Percentiles rank a stretch among this genome's conserved stretches.
These are phyloP conservation scores for Sericinus montela DNA, from an alignment of 2,888 invertebrate species.

Conservation along the genomic window DNA sequence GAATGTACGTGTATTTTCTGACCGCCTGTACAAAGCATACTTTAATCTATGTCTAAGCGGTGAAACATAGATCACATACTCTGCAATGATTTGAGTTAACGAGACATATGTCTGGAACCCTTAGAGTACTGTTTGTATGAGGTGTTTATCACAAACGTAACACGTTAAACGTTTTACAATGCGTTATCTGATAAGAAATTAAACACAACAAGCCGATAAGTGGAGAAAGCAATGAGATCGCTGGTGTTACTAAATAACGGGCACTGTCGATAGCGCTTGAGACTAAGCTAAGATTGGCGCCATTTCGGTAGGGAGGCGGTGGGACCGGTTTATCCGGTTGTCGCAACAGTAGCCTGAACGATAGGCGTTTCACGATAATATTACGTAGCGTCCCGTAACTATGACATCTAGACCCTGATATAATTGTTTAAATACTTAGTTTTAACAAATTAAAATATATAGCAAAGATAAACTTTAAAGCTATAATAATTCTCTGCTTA, in stretches of 20 bases:
- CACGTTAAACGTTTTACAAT: slow-evolving; percentile 26
- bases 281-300: slow-evolving; percentile 55
- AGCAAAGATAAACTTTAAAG: no score
- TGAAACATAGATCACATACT: no score
- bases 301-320: slow-evolving; percentile 54
- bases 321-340: slow-evolving; percentile 58
- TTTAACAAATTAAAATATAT: no score
- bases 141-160: slow-evolving; percentile 1
- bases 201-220: slow-evolving; percentile 35
- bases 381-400: slow-evolving; percentile 49
- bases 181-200: slow-evolving; percentile 36
- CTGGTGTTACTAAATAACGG: slow-evolving; percentile 27
- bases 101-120: no score
- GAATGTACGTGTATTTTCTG: no score
- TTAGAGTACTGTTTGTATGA: no score
- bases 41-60: no score
- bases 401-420: slow-evolving; percentile 28
- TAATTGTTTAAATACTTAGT: no score
- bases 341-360: slow-evolving; percentile 61
- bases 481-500: no score
- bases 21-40: no score
- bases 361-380: slow-evolving; percentile 63
- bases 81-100: no score
- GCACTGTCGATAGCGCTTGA: slow-evolving; percentile 39
- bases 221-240: slow-evolving; percentile 39